Evolutionary conservation across 35 echinoderm and acorn worm species (phyloP).

Genomic region (Lytechinus pictus): DNA sequence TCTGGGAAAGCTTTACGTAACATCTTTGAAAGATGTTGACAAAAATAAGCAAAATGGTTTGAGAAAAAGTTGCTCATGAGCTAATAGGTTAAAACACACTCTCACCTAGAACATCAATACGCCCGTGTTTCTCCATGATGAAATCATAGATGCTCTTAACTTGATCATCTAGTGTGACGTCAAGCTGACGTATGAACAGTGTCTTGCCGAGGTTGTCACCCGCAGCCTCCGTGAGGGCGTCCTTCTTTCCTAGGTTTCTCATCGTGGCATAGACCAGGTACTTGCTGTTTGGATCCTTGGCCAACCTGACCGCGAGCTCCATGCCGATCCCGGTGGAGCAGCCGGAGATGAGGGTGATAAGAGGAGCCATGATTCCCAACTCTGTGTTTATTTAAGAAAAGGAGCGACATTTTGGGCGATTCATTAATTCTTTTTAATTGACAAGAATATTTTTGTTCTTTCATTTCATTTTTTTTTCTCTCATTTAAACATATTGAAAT

Average conservation of each 20-base stretch:
- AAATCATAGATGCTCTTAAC: constrained; percentile 35
- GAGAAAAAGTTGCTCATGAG: too few relatives aligned
- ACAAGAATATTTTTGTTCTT: too few relatives aligned
- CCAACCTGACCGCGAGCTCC: background rate
- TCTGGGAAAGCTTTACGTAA: too few relatives aligned
- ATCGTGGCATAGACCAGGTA: constrained; percentile 48
- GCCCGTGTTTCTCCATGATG: constrained; percentile 23
- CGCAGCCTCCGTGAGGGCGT: constrained; percentile 31
- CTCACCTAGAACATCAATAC: constrained; percentile 50
- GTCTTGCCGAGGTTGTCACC: constrained; percentile 47
- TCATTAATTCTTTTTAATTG: too few relatives aligned
- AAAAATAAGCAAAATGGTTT: too few relatives aligned
- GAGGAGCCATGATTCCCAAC: background rate
- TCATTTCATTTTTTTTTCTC: too few relatives aligned
- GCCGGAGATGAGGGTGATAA: background rate
- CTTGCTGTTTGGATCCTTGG: background rate
- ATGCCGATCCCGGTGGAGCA: constrained; percentile 1
- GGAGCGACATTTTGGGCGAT: too few relatives aligned
- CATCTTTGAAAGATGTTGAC: too few relatives aligned
- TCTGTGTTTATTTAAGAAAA: too few relatives aligned
- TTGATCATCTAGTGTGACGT: background rate
- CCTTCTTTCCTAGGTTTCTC: constrained; percentile 56
- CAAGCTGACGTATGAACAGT: background rate
- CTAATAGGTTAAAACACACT: background rate
- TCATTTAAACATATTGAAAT: too few relatives aligned